phyloP scores from a whole-genome alignment of 2,888 invertebrate genomes.

The Leptopterna dolabrata region DNA sequence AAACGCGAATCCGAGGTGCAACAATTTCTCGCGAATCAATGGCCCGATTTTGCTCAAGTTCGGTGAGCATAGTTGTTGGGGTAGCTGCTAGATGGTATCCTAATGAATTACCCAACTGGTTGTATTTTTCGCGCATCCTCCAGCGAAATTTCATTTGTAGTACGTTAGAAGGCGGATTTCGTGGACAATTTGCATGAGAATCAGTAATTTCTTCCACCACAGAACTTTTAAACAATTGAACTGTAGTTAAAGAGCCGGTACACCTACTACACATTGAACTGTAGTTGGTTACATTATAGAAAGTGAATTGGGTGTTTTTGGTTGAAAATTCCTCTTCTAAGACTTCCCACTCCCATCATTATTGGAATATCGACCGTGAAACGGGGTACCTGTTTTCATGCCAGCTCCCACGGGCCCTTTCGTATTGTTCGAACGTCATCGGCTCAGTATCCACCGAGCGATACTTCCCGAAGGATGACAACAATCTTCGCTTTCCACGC shows the following conservation, averaged over 20 bases:
- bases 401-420: not conserved
- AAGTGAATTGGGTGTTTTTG: not conserved
- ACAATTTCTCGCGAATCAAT: no score
- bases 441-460: not conserved
- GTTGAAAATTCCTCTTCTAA: not conserved
- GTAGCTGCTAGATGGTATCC: no score
- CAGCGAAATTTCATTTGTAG: no score
- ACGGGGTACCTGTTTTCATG: not conserved
- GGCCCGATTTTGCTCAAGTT: no score
- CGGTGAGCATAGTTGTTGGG: no score
- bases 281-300: not conserved
- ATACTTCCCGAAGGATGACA: slow-evolving; percentile 3
- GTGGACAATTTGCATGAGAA: not conserved
- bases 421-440: slow-evolving; percentile 28
- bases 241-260: no score
- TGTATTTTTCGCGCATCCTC: no score
- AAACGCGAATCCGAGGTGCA: no score
- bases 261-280: no score
- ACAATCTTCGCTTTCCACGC: slow-evolving; percentile 37
- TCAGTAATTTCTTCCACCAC: no score
- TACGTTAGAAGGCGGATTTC: not conserved
- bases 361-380: not conserved
- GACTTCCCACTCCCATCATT: not conserved
- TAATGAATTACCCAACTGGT: no score
- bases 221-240: no score